These are phyloP conservation scores for Drosophila rubida DNA, from an alignment of 2,888 invertebrate genomes.

Conservation along the genomic window DNA sequence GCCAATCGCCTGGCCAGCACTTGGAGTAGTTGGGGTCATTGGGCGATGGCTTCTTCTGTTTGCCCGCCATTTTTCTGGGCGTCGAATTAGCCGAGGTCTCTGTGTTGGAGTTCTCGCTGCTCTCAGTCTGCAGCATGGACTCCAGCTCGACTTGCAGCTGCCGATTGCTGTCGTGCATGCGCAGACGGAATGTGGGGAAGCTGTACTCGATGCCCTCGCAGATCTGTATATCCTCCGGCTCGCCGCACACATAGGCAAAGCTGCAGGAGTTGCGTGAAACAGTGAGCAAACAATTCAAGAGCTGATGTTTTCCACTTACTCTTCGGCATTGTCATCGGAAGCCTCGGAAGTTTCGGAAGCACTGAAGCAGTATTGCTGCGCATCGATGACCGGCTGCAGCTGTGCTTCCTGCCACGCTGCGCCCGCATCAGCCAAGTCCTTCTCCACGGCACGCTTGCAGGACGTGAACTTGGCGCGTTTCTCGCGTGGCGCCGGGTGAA, in stretches of 20 bases:
- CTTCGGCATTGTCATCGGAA: constrained; percentile 46
- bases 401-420: constrained; percentile 40
- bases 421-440: constrained; percentile 19
- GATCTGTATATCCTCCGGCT: constrained; percentile 74
- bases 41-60: constrained; percentile 49
- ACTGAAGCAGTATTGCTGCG: constrained; percentile 17
- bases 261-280: constrained; percentile 32
- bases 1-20: constrained; percentile 96
- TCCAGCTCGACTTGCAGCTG: constrained; percentile 72
- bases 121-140: constrained; percentile 57
- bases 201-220: constrained; percentile 83
- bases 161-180: constrained; percentile 80
- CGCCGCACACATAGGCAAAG: constrained; percentile 77
- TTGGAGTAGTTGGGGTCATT: constrained; percentile 86
- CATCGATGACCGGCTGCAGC: constrained; percentile 26
- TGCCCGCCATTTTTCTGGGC: constrained; percentile 37
- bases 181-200: constrained; percentile 83
- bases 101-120: not conserved
- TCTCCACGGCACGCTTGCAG: constrained; percentile 37
- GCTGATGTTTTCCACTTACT: constrained; percentile 37
- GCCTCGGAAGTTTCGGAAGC: constrained; percentile 41
- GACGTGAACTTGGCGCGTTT: constrained; percentile 78
- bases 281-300: not conserved
- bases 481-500: constrained; percentile 80
- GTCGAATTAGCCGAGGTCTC: not conserved